Conservation (phyloP, 2,888 invertebrate genomes). For the Epinotia ramella region DNA sequence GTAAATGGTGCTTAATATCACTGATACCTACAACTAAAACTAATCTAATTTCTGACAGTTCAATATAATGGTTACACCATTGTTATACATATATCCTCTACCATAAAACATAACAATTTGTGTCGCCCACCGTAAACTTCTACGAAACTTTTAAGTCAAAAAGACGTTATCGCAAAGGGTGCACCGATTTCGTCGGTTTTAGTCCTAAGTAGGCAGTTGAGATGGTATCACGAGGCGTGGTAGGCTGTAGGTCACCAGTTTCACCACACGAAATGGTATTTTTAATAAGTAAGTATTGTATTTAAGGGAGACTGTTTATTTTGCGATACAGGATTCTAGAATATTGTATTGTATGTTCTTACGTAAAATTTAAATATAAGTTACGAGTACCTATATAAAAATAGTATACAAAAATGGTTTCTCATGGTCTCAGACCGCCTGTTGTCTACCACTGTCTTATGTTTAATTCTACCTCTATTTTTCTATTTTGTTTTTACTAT, state of each 20-base stretch:
- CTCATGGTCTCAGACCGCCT: too few relatives aligned
- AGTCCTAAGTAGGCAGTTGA: constrained; percentile 70
- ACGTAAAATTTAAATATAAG: too few relatives aligned
- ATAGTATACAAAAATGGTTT: too few relatives aligned
- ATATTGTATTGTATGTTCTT: background rate
- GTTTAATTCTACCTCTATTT: too few relatives aligned
- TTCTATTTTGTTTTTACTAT: too few relatives aligned
- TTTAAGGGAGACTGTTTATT: background rate
- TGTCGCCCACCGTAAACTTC: constrained; percentile 52
- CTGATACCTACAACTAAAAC: background rate
- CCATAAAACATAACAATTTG: background rate
- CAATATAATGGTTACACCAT: too few relatives aligned
- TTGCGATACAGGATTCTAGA: background rate
- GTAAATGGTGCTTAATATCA: background rate
- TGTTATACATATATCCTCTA: background rate
- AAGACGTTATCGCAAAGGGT: constrained; percentile 52
- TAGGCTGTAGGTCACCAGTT: constrained; percentile 9
- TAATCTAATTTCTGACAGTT: too few relatives aligned
- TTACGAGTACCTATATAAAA: too few relatives aligned
- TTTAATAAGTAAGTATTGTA: background rate
- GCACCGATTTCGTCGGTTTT: constrained; percentile 66
- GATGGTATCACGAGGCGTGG: constrained; percentile 61
- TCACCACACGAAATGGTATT: background rate
- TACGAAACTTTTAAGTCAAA: constrained; percentile 34
- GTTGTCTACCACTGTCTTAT: too few relatives aligned